phyloP scores from a whole-genome alignment of 2,113 vertebrate genomes.

The Dasyprocta punctata region DNA sequence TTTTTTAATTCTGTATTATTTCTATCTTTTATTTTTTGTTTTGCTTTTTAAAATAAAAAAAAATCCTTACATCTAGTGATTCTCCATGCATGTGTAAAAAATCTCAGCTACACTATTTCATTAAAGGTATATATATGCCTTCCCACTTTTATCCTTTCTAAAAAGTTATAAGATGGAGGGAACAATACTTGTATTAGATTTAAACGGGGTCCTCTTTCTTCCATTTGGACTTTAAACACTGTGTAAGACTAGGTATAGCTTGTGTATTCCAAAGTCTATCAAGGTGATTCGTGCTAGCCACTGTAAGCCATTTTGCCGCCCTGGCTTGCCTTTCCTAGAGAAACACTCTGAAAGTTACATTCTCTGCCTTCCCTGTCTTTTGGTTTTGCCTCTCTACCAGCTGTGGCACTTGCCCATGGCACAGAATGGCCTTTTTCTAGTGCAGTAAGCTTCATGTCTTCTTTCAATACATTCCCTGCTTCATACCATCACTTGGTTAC shows the following conservation, averaged over 20 bases:
- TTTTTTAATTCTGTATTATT: too few relatives aligned
- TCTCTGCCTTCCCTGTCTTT: accelerated
- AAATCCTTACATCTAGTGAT: too few relatives aligned
- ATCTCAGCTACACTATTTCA: not conserved
- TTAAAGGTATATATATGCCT: not conserved
- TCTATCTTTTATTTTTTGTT: too few relatives aligned
- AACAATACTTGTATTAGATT: not conserved
- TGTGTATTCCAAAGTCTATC: accelerated
- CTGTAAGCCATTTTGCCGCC: not conserved
- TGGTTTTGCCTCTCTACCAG: not conserved
- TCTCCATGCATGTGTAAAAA: not conserved
- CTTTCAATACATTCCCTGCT: not conserved
- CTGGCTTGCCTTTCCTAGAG: not conserved
- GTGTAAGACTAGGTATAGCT: not conserved
- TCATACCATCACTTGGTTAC: not conserved
- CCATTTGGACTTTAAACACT: not conserved
- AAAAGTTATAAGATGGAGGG: not conserved
- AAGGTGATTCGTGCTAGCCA: not conserved
- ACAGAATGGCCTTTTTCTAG: not conserved
- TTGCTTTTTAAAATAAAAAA: too few relatives aligned
- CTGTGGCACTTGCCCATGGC: not conserved
- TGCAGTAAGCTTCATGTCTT: not conserved
- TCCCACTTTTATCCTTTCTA: not conserved
- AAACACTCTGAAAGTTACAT: not conserved
- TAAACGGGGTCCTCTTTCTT: not conserved